A percentile compares a stretch with the other conserved stretches of the same genome.
Evolutionary conservation across 2,888 invertebrate species (phyloP).

Genomic region (Digitonthophagus gazella): DNA sequence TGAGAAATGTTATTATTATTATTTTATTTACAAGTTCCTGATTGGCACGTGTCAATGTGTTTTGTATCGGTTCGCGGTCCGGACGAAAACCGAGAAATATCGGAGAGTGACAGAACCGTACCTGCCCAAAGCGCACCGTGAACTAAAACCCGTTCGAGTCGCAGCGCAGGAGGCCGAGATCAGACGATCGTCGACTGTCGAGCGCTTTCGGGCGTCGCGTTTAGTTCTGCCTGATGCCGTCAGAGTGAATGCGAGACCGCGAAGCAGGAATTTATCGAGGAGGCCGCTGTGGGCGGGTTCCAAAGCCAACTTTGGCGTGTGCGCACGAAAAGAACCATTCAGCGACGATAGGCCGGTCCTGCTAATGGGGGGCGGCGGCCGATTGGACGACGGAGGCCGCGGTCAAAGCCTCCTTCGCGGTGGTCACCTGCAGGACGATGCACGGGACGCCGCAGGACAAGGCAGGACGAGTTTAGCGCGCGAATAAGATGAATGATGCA

Average conservation of each 20-base stretch:
- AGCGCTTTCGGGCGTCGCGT: conserved; percentile 30
- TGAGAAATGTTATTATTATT: too few relatives aligned
- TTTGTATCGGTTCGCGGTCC: background rate
- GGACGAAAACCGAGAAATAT: background rate
- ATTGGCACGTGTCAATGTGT: background rate
- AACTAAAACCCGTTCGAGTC: conserved; percentile 6
- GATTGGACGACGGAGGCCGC: conserved; percentile 43
- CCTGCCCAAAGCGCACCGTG: background rate
- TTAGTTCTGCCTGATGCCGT: conserved; percentile 25
- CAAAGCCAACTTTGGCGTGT: conserved; percentile 38
- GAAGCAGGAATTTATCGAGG: conserved; percentile 44
- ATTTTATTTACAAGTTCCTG: background rate
- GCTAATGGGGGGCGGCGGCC: conserved; percentile 38
- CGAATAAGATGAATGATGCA: conserved; percentile 43
- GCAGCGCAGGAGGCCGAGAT: conserved; percentile 34
- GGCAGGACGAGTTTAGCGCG: conserved; percentile 16
- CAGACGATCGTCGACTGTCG: conserved; percentile 43
- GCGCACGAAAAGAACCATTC: conserved; percentile 42
- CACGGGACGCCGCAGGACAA: conserved; percentile 18
- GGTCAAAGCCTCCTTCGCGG: conserved; percentile 40
- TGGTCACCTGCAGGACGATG: conserved; percentile 38
- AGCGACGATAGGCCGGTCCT: conserved; percentile 46
- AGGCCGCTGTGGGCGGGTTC: conserved; percentile 40
- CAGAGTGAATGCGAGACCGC: conserved; percentile 29
- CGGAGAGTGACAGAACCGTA: background rate